A percentile compares a stretch with the other conserved stretches of the same genome.
Evolutionary conservation across 2,888 invertebrate species (phyloP).

Genomic region (Gerris lacustris): DNA sequence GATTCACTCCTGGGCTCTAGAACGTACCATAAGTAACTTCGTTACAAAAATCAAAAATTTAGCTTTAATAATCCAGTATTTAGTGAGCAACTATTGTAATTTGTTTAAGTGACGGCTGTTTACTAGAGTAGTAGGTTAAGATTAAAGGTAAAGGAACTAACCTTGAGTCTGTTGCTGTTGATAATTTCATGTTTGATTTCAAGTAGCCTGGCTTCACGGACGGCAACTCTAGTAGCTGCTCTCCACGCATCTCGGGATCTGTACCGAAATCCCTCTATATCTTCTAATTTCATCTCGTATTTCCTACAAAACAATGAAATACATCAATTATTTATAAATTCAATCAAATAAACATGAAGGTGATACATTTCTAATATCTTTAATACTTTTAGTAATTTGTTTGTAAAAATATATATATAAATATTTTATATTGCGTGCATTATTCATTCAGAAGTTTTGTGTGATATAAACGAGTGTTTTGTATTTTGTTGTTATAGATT

Average conservation of each 20-base stretch:
- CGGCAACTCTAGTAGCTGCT: constrained; percentile 83
- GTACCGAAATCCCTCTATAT: constrained; percentile 92
- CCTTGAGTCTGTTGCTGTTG: constrained; percentile 80
- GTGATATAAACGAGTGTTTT: too few species aligned
- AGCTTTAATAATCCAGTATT: too few species aligned
- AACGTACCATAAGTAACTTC: too few species aligned
- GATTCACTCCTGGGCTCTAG: too few species aligned
- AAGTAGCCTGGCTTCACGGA: constrained; percentile 84
- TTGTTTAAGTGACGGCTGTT: too few species aligned
- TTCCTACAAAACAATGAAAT: constrained; percentile 46
- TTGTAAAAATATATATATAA: background rate
- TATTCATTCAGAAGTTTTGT: too few species aligned
- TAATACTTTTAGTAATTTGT: too few species aligned
- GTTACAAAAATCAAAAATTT: too few species aligned
- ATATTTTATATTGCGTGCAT: too few species aligned
- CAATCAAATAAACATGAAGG: background rate
- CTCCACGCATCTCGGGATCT: constrained; percentile 90
- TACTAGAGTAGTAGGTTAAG: too few species aligned
- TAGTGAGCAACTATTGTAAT: too few species aligned
- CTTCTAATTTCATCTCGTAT: constrained; percentile 87
- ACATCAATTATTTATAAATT: background rate
- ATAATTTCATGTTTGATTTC: constrained; percentile 91
- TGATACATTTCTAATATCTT: constrained; percentile 1
- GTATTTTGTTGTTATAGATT: too few species aligned
- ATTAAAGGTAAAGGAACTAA: constrained; percentile 35